phyloP scores from a whole-genome alignment of 2,113 vertebrate species.

The Rattus rattus region DNA sequence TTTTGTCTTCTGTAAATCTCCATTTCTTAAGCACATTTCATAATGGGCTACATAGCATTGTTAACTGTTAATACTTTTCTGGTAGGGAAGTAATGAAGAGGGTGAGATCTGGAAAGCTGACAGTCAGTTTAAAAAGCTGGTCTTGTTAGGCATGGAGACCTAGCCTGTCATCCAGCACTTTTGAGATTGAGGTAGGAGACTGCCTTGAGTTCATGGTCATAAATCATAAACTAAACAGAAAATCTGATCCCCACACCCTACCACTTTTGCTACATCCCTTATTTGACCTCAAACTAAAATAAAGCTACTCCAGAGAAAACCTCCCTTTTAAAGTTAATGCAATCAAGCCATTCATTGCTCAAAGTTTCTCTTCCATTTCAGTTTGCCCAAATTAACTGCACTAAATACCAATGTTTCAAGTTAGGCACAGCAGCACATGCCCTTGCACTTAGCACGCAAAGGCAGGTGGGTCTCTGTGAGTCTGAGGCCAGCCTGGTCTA shows the following conservation, averaged over 20 bases:
- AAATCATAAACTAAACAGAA: not conserved
- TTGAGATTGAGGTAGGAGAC: not conserved
- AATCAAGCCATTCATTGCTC: not conserved
- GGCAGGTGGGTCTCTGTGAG: not conserved
- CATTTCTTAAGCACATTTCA: not conserved
- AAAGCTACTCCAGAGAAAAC: constrained; percentile 21
- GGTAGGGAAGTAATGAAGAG: not conserved
- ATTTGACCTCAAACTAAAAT: constrained; percentile 33
- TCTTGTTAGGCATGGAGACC: not conserved
- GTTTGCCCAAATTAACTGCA: not conserved
- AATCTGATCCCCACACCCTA: not conserved
- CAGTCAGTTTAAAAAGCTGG: not conserved
- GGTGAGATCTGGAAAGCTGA: constrained; percentile 40
- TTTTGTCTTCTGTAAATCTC: not conserved
- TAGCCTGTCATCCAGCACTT: not conserved
- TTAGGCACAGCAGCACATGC: not conserved
- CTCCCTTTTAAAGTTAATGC: not conserved
- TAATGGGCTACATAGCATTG: no score
- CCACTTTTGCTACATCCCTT: not conserved
- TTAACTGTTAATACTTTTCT: not conserved
- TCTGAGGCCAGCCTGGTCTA: not conserved
- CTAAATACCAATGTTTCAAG: not conserved
- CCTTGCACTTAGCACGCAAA: not conserved
- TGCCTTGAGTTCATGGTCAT: not conserved
- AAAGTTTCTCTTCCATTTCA: not conserved